These are phyloP conservation scores for Diglossa cyanea DNA, from an alignment of 2,797 vertebrate species.

Conservation along the genomic window DNA sequence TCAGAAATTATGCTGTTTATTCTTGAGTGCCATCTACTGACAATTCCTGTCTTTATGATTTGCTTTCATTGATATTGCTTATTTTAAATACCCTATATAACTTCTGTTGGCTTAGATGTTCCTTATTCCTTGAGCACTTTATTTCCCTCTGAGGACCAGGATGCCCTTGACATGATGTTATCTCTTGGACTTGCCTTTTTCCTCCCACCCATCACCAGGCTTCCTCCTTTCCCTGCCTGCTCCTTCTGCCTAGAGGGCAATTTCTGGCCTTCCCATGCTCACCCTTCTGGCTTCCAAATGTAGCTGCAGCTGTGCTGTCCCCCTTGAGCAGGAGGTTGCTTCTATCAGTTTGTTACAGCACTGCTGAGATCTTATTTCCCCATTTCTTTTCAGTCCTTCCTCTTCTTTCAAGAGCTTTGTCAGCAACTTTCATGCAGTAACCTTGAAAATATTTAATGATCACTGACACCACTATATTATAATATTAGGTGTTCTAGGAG, in stretches of 20 bases:
- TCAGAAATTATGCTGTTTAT: slow-evolving; percentile 27
- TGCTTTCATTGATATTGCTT: background rate
- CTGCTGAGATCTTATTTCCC: background rate
- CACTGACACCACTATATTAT: background rate
- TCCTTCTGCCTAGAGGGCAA: background rate
- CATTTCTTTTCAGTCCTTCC: background rate
- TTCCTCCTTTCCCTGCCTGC: background rate
- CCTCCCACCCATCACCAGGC: background rate
- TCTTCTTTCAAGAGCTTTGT: background rate
- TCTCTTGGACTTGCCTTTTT: background rate
- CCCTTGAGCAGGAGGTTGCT: background rate
- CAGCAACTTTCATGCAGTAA: background rate
- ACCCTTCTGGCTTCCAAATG: background rate
- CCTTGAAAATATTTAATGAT: slow-evolving; percentile 52
- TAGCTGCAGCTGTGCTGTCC: background rate
- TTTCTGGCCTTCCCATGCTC: background rate
- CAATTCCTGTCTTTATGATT: background rate
- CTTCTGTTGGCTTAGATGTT: background rate
- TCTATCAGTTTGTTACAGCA: background rate
- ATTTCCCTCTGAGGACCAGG: background rate
- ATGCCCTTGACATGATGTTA: background rate
- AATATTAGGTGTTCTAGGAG: background rate
- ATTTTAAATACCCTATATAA: background rate
- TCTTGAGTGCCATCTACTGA: slow-evolving; percentile 59
- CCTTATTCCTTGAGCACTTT: background rate